Evolutionary conservation across 2,888 invertebrate species (phyloP), one percentile per base, ranked within the genome.

Genomic region (Prenolepis imparis): DNA sequence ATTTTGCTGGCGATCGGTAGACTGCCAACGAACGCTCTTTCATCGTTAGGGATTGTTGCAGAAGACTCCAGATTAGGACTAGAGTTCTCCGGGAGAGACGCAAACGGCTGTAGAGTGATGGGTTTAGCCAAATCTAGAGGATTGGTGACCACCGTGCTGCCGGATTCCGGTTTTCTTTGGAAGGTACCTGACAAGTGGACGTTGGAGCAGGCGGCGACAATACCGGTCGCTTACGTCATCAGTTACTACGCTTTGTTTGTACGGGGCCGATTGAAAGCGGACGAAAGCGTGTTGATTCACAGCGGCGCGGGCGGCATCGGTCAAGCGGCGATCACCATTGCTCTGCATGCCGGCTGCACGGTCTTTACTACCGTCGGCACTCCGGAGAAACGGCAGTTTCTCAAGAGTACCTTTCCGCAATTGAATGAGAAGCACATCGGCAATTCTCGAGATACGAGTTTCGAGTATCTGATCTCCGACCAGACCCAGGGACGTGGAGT

Each of bases 1-100:
- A 97, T 99, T 90, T 99, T 99, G 99, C 95, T 99, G 93, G 99
- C 99, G 41, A 98, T 98, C 36, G 99, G 99, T 91, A 99, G 99
- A 95, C 96, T 99, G 86, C 98, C 99, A 77, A 98, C 99, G 48
- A 99, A 99, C 95, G 99, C 99, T 68, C 44, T 44, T 3, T 15
- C 44, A 44, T 96, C 99, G 83, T 99, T 99, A 18, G 98, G 98
- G 93, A 95, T 98, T 85, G 97, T 98, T 63, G 97, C 97, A 85
- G 96, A 98, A 95, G 99, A 99, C 90, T 99, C 99, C 95, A 97
- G 99, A 90, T 96, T 99, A 82, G 99, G 99, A 64, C 95, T 99
- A 91, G 99, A 99, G 95, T 99, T 99, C 95, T 96, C 98, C 86
- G 99, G 99, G 0, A 96, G 97, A 21, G 96, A 98, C 92, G 95